Evolutionary conservation across 2,797 vertebrate species (phyloP), one percentile per base, ranked within the genome.

Genomic region (Hydrophis major): DNA sequence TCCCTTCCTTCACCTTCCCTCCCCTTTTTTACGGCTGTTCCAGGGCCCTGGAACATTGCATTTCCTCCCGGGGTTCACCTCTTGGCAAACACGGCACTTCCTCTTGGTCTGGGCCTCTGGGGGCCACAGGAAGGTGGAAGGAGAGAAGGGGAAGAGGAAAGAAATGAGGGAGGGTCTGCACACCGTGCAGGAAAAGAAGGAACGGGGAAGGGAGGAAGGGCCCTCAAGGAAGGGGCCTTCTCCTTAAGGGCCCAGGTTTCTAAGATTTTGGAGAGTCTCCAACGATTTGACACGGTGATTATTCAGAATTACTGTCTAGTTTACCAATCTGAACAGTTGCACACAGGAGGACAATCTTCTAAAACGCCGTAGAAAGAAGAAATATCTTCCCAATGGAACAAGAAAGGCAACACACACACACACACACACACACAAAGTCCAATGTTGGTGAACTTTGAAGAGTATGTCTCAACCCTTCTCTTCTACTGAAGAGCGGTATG

Each of bases 41-140:
- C 96, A 97, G 97, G 20, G 98, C 97, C 97, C 74, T 37, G 89
- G 96, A 66, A 95, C 94, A 94, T 96, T 94, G 95, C 93, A 69
- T 94, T 95, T 95, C 94, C 94, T 95, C 95, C 96, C 96, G 27
- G 92, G 27, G 60, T 92, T 89, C 61, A 96, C 96, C 94, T 95
- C 95, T 94, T 92, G 92, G 91, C 18, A 78, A 78, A 22, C 37
- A 22, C 10, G 8, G 74, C 6, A 8, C 95, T 95, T 94, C 94
- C 94, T 94, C 95, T 96, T 96, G n/a, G 57, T 32, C 86, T 53
- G 50, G 18, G 96, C 96, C 95, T 95, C 95, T 93, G 93, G 93
- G 6, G 18, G 61, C 47, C 3, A 93, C 92, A 37, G 94, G 53
- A 20, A 18, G 37, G 4, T 90, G 90, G 16, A 86, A 89, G 63